Percentiles rank a stretch among this genome's conserved stretches.
These are phyloP conservation scores for Tinea pellionella DNA, from an alignment of 2,888 invertebrate species.

Conservation along the genomic window DNA sequence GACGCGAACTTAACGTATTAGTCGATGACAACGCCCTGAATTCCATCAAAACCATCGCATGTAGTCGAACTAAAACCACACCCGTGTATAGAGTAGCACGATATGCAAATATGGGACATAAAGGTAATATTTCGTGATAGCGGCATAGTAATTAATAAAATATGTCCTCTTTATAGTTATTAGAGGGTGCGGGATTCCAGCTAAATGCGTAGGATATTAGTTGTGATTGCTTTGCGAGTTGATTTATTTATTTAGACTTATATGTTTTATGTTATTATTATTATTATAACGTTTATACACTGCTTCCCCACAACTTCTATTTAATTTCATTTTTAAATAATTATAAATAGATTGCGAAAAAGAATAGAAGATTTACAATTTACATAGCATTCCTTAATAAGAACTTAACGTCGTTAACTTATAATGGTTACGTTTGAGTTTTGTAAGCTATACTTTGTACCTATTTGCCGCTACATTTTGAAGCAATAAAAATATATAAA, in stretches of 20 bases:
- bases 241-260: constrained; percentile 37
- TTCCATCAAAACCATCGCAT: constrained; percentile 58
- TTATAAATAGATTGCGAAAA: too few species aligned
- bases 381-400: too few species aligned
- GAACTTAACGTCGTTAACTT: too few species aligned
- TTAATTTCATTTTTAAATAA: too few species aligned
- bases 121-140: constrained; percentile 62
- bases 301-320: too few species aligned
- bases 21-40: constrained; percentile 64
- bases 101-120: constrained; percentile 65
- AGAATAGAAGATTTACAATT: too few species aligned
- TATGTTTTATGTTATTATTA: neutral
- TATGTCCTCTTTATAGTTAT: constrained; percentile 42
- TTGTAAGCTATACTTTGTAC: too few species aligned
- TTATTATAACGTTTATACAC: too few species aligned
- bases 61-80: constrained; percentile 29
- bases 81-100: constrained; percentile 55
- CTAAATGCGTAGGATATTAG: constrained; percentile 27
- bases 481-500: too few species aligned
- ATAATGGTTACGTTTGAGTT: too few species aligned
- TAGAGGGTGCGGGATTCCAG: constrained; percentile 16
- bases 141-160: constrained; percentile 62
- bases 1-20: constrained; percentile 37
- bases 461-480: too few species aligned
- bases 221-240: constrained; percentile 42